These are phyloP conservation scores for Lemur catta DNA, from an alignment of 2,797 vertebrate genomes.

Conservation along the genomic window DNA sequence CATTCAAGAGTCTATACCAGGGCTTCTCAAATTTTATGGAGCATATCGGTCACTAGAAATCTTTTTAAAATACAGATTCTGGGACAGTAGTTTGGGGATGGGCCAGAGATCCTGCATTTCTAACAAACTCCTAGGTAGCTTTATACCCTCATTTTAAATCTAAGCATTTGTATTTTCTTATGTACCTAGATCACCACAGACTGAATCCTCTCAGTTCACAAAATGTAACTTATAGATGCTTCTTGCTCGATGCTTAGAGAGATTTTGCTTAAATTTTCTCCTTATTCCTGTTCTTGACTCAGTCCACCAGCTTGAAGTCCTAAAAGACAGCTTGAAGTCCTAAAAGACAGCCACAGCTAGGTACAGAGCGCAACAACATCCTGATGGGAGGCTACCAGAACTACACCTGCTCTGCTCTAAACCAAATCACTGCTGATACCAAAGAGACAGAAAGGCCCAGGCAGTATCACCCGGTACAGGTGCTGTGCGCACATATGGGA, in stretches of 20 bases:
- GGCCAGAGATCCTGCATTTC: background rate
- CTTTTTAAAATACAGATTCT: constrained; percentile 13
- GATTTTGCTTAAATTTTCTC: background rate
- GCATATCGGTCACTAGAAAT: background rate
- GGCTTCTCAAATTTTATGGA: background rate
- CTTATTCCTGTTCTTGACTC: background rate
- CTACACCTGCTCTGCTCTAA: background rate
- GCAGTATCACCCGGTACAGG: background rate
- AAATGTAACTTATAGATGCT: background rate
- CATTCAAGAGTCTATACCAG: background rate
- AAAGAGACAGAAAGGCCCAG: background rate
- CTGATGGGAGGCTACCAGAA: background rate
- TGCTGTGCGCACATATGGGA: background rate
- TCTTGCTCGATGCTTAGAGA: background rate
- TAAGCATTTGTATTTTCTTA: background rate
- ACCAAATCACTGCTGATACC: background rate
- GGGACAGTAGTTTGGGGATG: background rate
- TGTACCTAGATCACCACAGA: background rate
- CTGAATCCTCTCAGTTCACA: constrained; percentile 1
- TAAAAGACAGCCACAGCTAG: background rate
- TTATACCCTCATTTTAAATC: background rate
- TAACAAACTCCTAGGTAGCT: background rate
- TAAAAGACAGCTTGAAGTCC: background rate
- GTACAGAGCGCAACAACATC: background rate
- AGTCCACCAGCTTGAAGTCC: background rate